These are phyloP conservation scores for Aix galericulata DNA, from an alignment of 2,113 vertebrate species.

Conservation along the genomic window DNA sequence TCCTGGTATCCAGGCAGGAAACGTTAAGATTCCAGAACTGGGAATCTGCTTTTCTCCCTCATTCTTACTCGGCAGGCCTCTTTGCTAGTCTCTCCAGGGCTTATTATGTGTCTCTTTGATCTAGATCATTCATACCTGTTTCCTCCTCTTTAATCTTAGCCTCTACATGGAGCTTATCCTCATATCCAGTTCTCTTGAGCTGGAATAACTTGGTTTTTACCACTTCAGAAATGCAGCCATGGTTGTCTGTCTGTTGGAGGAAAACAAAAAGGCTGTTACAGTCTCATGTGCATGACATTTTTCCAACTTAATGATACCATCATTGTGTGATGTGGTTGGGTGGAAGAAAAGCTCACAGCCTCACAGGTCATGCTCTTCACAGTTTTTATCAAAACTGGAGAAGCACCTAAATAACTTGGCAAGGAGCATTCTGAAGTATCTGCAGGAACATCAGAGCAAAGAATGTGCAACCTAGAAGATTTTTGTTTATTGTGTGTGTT, in stretches of 20 bases:
- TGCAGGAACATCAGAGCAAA: background rate
- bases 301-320: background rate
- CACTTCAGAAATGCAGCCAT: constrained; percentile 71
- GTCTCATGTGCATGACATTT: background rate
- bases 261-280: background rate
- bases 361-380: background rate
- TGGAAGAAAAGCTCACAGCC: background rate
- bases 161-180: constrained; percentile 65
- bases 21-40: background rate
- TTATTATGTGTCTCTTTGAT: background rate
- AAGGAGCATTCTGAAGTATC: background rate
- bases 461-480: background rate
- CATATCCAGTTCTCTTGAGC: constrained; percentile 69
- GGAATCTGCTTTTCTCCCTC: background rate
- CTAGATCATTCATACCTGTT: constrained; percentile 68
- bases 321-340: background rate
- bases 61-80: background rate
- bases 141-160: constrained; percentile 78
- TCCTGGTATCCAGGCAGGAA: background rate
- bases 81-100: background rate
- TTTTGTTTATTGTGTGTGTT: background rate
- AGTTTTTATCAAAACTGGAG: background rate
- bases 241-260: constrained; percentile 65
- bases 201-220: constrained; percentile 79
- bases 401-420: background rate